phyloP scores from a whole-genome alignment of 2,888 invertebrate genomes.

The Hedychridium roseum region DNA sequence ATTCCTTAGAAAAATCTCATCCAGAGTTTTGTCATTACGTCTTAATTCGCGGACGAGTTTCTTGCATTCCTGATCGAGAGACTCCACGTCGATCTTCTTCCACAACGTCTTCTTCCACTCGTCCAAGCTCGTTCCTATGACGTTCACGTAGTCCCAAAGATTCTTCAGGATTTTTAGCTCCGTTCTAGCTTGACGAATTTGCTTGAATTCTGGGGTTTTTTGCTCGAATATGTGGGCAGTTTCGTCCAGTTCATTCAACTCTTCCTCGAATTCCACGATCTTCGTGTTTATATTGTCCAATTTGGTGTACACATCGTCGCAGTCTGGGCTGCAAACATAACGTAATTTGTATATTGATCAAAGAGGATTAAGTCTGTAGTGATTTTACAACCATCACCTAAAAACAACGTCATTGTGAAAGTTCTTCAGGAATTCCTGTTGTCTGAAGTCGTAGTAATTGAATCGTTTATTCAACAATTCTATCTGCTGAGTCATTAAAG shows the following conservation, averaged over 20 bases:
- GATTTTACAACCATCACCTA: slow-evolving; percentile 36
- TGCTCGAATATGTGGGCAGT: slow-evolving; percentile 88
- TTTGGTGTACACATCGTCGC: slow-evolving; percentile 73
- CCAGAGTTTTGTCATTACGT: slow-evolving; percentile 62
- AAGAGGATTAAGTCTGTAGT: slow-evolving; percentile 10
- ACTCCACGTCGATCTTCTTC: slow-evolving; percentile 93
- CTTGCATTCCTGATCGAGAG: slow-evolving; percentile 95
- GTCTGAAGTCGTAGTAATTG: slow-evolving; percentile 79
- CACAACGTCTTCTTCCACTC: slow-evolving; percentile 95
- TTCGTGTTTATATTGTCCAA: slow-evolving; percentile 76
- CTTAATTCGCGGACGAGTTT: slow-evolving; percentile 87
- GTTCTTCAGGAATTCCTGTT: slow-evolving; percentile 78
- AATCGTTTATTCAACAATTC: slow-evolving; percentile 85
- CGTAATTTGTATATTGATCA: slow-evolving; percentile 1
- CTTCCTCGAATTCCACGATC: slow-evolving; percentile 73
- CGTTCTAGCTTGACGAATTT: slow-evolving; percentile 76
- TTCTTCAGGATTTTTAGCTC: slow-evolving; percentile 81
- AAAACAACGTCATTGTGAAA: slow-evolving; percentile 70
- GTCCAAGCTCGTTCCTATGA: slow-evolving; percentile 82
- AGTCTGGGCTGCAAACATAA: slow-evolving; percentile 72
- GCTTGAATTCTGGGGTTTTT: slow-evolving; percentile 82
- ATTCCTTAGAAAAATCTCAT: neutral
- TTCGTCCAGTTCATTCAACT: slow-evolving; percentile 72
- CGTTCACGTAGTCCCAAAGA: slow-evolving; percentile 89
- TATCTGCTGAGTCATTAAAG: slow-evolving; percentile 88